Conservation (phyloP, 2,113 vertebrate species). For the Cephalopterus ornatus region DNA sequence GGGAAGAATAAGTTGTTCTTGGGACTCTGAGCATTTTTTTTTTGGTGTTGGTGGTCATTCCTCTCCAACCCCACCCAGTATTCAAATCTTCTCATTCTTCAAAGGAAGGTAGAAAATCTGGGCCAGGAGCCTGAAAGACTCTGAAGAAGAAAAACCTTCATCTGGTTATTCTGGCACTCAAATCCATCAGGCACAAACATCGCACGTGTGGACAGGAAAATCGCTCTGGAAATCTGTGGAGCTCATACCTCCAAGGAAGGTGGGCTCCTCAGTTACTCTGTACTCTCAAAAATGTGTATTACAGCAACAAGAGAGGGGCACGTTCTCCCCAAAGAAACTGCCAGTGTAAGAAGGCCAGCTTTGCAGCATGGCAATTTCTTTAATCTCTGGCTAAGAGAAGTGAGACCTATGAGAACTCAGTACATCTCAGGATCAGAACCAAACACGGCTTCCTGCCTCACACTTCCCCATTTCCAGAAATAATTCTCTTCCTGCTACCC, state of each 20-base stretch:
- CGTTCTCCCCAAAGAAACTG: neutral
- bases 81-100: neutral
- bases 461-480: constrained; percentile 38
- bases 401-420: neutral
- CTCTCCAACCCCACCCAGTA: neutral
- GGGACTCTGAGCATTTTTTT: neutral
- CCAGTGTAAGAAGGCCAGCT: neutral
- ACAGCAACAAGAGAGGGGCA: neutral
- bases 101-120: neutral
- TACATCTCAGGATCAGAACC: neutral
- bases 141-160: neutral
- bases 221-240: neutral
- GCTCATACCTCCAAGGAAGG: neutral
- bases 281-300: neutral
- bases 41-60: neutral
- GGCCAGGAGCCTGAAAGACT: neutral
- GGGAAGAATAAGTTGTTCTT: neutral
- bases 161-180: neutral
- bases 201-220: neutral
- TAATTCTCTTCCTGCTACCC: constrained; percentile 38
- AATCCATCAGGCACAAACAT: neutral
- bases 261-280: neutral
- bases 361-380: neutral
- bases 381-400: neutral
- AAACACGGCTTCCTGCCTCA: neutral